Conservation (phyloP, 2,113 vertebrate genomes). For the Urocitellus parryii region DNA sequence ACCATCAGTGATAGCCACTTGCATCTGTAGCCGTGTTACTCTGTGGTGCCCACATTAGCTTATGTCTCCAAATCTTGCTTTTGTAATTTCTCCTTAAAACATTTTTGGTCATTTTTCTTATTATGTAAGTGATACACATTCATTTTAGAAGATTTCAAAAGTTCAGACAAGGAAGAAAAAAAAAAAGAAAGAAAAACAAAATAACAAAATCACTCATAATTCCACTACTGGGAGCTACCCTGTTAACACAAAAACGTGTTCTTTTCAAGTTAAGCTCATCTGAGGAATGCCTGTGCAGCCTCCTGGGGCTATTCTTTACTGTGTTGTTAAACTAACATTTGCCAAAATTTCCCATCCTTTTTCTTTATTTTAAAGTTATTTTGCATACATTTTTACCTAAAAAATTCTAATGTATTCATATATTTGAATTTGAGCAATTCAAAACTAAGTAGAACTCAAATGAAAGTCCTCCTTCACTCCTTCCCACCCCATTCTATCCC, state of each 20-base stretch:
- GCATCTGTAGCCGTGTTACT: neutral
- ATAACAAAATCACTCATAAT: neutral
- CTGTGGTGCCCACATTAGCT: too few relatives aligned
- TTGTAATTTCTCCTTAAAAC: constrained; percentile 20
- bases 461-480: neutral
- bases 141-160: neutral
- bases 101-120: constrained; percentile 26
- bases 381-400: constrained; percentile 49
- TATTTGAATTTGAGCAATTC: constrained; percentile 52
- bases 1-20: neutral
- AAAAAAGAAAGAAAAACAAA: neutral
- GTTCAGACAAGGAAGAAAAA: neutral
- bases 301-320: constrained; percentile 5
- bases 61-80: neutral
- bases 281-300: neutral
- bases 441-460: neutral
- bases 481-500: neutral
- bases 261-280: constrained; percentile 35
- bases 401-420: constrained; percentile 45
- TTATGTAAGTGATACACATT: constrained; percentile 36
- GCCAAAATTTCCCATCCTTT: neutral
- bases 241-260: neutral
- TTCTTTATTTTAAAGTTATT: neutral
- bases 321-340: constrained; percentile 54
- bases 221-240: neutral